phyloP scores from a whole-genome alignment of 2,797 vertebrate genomes.

The Emys orbicularis region DNA sequence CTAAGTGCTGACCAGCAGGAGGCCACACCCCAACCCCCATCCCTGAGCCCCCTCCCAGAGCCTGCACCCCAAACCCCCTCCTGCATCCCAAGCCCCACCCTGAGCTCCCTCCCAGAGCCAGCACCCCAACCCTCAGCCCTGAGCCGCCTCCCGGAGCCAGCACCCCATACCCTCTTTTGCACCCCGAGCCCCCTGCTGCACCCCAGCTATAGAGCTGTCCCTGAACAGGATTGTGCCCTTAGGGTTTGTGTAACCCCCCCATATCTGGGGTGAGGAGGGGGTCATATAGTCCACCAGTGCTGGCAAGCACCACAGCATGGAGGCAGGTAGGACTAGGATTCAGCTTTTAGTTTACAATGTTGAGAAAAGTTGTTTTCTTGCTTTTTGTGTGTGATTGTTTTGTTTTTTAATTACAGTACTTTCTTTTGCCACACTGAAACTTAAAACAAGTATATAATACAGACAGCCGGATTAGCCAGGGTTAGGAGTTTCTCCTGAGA shows the following conservation, averaged over 20 bases:
- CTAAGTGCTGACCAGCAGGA: too few relatives aligned
- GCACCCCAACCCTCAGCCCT: too few relatives aligned
- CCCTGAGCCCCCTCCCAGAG: too few relatives aligned
- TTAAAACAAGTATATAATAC: background rate
- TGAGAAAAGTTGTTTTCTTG: background rate
- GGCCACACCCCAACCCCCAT: too few relatives aligned
- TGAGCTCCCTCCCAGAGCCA: too few relatives aligned
- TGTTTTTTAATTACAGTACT: background rate
- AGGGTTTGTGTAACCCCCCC: background rate
- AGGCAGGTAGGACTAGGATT: background rate
- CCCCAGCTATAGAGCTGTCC: background rate
- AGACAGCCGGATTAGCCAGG: constrained; percentile 2
- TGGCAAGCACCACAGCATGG: accelerated
- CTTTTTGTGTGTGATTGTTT: background rate
- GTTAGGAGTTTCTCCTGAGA: background rate
- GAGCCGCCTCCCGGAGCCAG: too few relatives aligned
- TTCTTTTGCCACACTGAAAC: background rate
- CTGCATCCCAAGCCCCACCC: too few relatives aligned
- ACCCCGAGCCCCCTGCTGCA: too few relatives aligned
- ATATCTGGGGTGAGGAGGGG: background rate
- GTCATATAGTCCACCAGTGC: background rate
- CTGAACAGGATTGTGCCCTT: background rate
- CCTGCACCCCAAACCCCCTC: too few relatives aligned
- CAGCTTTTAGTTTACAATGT: background rate
- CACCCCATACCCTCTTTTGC: too few relatives aligned